Conservation (phyloP, 2,113 vertebrate species). For the Aythya baeri region DNA sequence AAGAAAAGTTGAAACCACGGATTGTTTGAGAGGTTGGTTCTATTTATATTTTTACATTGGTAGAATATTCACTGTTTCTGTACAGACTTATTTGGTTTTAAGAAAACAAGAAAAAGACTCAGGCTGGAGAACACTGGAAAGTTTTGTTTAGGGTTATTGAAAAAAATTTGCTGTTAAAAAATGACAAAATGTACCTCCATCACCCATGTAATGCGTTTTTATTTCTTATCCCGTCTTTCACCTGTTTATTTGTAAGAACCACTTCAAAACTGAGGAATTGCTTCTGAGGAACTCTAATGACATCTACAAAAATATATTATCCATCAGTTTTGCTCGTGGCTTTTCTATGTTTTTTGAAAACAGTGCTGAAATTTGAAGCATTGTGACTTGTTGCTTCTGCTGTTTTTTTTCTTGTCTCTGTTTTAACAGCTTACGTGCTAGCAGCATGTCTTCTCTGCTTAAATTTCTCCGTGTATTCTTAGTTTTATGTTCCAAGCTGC, state of each 20-base stretch:
- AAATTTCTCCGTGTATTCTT: neutral
- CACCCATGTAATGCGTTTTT: neutral
- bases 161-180: neutral
- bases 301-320: neutral
- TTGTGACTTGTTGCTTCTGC: neutral
- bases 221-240: neutral
- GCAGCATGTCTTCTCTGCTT: neutral
- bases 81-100: neutral
- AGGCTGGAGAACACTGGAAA: neutral
- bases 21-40: neutral
- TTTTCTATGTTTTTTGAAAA: neutral
- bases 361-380: neutral
- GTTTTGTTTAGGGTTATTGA: neutral
- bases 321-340: neutral
- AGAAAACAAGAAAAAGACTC: neutral
- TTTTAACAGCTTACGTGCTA: neutral
- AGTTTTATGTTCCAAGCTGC: neutral
- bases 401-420: neutral
- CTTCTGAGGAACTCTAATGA: neutral
- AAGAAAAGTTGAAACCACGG: neutral
- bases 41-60: neutral
- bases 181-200: neutral
- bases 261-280: neutral
- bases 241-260: neutral
- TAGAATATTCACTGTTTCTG: neutral